These are phyloP conservation scores for Puffinus mauretanicus DNA, from an alignment of 2,113 vertebrate genomes.

Conservation along the genomic window DNA sequence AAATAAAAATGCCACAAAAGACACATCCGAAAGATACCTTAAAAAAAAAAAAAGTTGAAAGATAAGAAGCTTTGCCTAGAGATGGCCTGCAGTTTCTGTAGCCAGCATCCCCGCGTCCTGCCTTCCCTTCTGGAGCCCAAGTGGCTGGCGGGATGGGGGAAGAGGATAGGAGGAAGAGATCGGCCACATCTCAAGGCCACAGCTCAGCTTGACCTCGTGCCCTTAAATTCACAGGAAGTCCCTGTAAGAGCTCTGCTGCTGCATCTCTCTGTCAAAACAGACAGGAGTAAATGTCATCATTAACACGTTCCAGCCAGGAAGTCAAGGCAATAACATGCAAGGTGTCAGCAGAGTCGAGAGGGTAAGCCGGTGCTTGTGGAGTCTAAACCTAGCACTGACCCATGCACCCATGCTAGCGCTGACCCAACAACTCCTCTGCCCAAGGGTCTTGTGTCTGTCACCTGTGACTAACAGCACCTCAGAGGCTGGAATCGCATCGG, in stretches of 20 bases:
- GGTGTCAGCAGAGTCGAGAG: background rate
- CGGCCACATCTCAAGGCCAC: background rate
- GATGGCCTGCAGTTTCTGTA: background rate
- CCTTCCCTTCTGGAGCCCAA: background rate
- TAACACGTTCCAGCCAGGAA: background rate
- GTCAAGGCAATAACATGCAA: background rate
- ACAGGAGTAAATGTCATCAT: background rate
- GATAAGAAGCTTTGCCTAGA: background rate
- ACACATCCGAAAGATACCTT: background rate
- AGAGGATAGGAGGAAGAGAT: background rate
- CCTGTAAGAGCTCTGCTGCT: background rate
- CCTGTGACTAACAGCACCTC: background rate
- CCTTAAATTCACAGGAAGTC: background rate
- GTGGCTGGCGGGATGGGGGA: background rate
- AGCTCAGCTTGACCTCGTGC: background rate
- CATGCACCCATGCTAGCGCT: rapidly evolving
- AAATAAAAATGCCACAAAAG: background rate
- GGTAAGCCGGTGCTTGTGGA: rapidly evolving
- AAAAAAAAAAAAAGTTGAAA: background rate
- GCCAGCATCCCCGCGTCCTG: background rate
- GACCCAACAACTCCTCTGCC: background rate
- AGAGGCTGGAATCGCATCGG: background rate
- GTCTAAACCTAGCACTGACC: background rate
- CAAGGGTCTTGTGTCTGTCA: background rate
- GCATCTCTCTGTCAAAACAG: background rate